Evolutionary conservation across 2,797 vertebrate genomes (phyloP), one percentile per base, ranked within the genome.

Genomic region (Geotrypetes seraphini): DNA sequence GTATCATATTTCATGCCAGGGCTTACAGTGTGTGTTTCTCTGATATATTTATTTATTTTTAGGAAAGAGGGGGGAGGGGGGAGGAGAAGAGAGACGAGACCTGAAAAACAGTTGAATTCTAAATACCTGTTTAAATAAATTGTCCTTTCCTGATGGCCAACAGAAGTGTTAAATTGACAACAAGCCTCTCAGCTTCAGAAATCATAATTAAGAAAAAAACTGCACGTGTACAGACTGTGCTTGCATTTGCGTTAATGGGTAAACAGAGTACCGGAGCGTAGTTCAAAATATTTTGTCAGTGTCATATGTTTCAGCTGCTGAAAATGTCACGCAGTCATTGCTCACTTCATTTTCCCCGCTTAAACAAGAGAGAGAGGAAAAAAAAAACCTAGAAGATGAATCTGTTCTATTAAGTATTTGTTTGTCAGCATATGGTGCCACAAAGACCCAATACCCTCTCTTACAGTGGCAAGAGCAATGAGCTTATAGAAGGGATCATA

Each of bases 61-160:
- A 47, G 16, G 2, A 44, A 29, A 11, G 15, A 36, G n/a, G n/a
- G n/a, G n/a, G n/a, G n/a, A n/a, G n/a, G n/a, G n/a, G n/a, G n/a
- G n/a, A 21, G 12, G 7, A 17, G 37, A 38, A 28, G 22, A 24
- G 28, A 35, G 12, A 50, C 33, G 30, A 19, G 3, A 3, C 13
- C 18, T 39, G 16, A 8, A 35, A 32, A 47, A 28, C 17, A 60
- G 7, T 10, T 58, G 17, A 41, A 41, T 58, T 58, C 27, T 50
- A 40, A 58, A 25, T 58, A 52, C 32, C 30, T 43, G 6, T 29
- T 51, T 53, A 55, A 57, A 31, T 47, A 54, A 57, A 43, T 42
- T 30, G 6, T 33, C 12, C 56, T 60, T 30, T 47, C 57, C 39
- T 25, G 29, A n/a, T 53, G 45, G 20, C 34, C 35, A 50, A 6